Evolutionary conservation across 2,113 vertebrate species (phyloP), one percentile per base, ranked within the genome.

Genomic region (Silurus asotus): DNA sequence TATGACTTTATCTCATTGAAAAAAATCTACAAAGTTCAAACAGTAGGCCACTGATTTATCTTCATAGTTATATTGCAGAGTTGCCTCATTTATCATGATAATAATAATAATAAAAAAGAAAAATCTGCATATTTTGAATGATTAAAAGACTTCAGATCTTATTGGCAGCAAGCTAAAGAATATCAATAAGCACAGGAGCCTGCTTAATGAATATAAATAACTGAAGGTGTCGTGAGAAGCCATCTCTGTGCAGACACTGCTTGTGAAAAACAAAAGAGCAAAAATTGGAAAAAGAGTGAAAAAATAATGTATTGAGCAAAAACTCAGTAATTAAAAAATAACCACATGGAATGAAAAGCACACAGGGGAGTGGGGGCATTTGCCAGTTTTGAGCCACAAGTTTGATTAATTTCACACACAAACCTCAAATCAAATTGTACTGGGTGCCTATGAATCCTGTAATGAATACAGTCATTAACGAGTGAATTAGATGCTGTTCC

Each of bases 401-500:
- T 64, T 76, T 65, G 58, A 19, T 37, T 11, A 64, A 45, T 70
- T 58, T 23, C 19, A n/a, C 23, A 17, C 51, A 55, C 14, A 13
- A 25, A 19, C 61, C 56, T 61, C 28, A 45, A 61, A 37, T 58
- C 48, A 14, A 7, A 78, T 9, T 74, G 65, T 70, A 2, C 17
- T 8, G 14, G 13, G 45, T 84, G 70, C 77, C 81, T 67, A 81
- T 45, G 84, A 72, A 62, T 89, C 87, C 87, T 86, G 90, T 86
- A 92, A 14, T 45, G 67, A 25, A n/a, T 93, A 83, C 82, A 91
- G 56, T 91, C 93, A 95, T 94, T 92, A 93, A 95, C 91, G n/a
- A 91, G 90, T 49, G 90, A 85, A 89, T 89, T 92, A 85, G 88
- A 88, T 92, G 90, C 88, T 90, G 87, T 90, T 91, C 88, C 88